These are phyloP conservation scores for Drosophila ezoana DNA, from an alignment of 2,888 invertebrate genomes.

Conservation along the genomic window DNA sequence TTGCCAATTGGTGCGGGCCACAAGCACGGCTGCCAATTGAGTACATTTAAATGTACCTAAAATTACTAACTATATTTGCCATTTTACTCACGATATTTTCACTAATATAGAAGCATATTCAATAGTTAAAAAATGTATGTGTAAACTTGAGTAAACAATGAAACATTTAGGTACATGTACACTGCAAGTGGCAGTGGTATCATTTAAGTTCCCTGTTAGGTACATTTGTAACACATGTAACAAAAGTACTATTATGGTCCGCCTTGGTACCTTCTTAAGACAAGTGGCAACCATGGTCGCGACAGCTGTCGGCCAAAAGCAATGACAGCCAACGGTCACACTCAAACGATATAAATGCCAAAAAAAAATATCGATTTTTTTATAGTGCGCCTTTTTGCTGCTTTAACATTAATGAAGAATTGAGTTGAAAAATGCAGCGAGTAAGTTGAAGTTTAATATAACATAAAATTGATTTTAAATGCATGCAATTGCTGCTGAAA, in stretches of 20 bases:
- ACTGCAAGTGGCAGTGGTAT: not conserved
- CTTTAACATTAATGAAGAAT: not conserved
- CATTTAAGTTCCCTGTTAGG: not conserved
- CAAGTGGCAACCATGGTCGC: not conserved
- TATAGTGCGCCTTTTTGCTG: constrained; percentile 48
- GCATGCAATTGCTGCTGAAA: not conserved
- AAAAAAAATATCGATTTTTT: constrained; percentile 29
- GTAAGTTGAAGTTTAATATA: constrained; percentile 52
- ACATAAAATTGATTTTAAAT: not conserved
- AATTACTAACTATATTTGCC: no score
- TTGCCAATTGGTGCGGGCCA: constrained; percentile 14
- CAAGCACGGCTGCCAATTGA: not conserved
- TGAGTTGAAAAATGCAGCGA: constrained; percentile 71
- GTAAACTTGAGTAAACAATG: no score
- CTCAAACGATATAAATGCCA: constrained; percentile 23
- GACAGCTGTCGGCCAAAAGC: not conserved
- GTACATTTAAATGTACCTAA: not conserved
- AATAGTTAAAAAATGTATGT: no score
- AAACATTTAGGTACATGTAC: not conserved
- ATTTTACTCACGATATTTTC: no score
- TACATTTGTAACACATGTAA: not conserved
- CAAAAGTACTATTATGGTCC: not conserved
- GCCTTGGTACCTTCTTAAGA: not conserved
- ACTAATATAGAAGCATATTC: no score
- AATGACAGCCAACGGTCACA: constrained; percentile 20